phyloP scores from a whole-genome alignment of 2,888 invertebrate genomes.

The Meloe dianella region DNA sequence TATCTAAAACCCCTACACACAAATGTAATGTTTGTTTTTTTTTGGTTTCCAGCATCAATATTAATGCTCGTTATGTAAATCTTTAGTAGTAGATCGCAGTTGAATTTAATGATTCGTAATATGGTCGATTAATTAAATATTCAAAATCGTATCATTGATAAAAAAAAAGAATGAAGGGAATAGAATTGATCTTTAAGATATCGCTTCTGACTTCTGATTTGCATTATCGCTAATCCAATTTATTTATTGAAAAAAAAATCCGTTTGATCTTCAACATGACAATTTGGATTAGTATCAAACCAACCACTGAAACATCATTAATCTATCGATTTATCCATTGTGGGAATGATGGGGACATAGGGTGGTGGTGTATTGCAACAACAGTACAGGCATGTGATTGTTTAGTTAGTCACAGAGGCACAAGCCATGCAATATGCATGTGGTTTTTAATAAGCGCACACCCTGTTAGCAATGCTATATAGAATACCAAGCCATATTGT shows the following conservation, averaged over 20 bases:
- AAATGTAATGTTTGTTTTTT: no score
- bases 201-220: neutral
- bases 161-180: no score
- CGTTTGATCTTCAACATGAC: constrained; percentile 4
- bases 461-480: constrained; percentile 30
- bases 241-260: neutral
- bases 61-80: constrained; percentile 39
- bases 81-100: constrained; percentile 23
- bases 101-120: constrained; percentile 29
- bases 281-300: constrained; percentile 4
- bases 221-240: neutral
- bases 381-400: constrained; percentile 36
- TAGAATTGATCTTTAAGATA: neutral
- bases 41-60: constrained; percentile 21
- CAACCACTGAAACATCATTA: neutral
- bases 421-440: constrained; percentile 52
- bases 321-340: constrained; percentile 5
- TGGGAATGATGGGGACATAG: neutral
- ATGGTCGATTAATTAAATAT: constrained; percentile 12
- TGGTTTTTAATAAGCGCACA: constrained; percentile 52
- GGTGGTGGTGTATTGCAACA: constrained; percentile 22
- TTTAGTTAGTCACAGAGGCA: constrained; percentile 41
- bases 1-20: no score
- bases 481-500: neutral
- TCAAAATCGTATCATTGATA: no score